Base-by-base conservation (phyloP, 1,140 invertebrate genomes). In the Macrocentrus cingulum region DNA sequence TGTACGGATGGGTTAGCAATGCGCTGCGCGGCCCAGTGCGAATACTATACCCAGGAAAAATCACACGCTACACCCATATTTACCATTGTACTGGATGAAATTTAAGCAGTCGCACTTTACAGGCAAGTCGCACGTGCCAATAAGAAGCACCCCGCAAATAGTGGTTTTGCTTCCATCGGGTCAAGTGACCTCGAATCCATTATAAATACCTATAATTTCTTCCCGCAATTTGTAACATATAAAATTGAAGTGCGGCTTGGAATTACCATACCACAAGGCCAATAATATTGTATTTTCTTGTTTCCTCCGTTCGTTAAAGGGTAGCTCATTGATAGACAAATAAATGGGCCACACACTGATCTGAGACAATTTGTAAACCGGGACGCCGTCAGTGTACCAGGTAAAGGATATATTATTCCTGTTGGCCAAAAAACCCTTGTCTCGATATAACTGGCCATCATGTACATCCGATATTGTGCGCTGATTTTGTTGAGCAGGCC, bases 281-380 rank as follows among this genome's bases (percentile, higher is more conserved):
- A 15, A 8, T 6, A 48, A 2, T 1, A 56, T n/a, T 2, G 45
- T 46, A 34, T 56, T 56, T 44, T 56, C 54, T 36, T 18, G 32
- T 13, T 48, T 46, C 9, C 19, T 56, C 1, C 39, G 13, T 5
- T 46, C 11, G 2, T 56, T 8, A 29, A 56, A 45, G 4, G 53
- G 53, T 16, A 56, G 19, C 46, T 56, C 53, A 36, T 56, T 53
- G 5, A 53, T 53, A 19, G 15, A 23, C n/a, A 39, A 41, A 11
- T 39, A 53, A 13, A 53, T 9, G n/a, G 34, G 32, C 34, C 34
- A 53, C 13, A 53, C 22, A 13, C 44, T 46, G 9, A 46, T 46
- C 13, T 46, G 7, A 46, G 18, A 20, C 1, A 22, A 46, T 46
- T 46, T 22, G 16, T 23, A 46, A 2, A 46, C 44, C 8, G 44